phyloP scores from a whole-genome alignment of 2,888 invertebrate genomes.

The Drosophila mulleri region DNA sequence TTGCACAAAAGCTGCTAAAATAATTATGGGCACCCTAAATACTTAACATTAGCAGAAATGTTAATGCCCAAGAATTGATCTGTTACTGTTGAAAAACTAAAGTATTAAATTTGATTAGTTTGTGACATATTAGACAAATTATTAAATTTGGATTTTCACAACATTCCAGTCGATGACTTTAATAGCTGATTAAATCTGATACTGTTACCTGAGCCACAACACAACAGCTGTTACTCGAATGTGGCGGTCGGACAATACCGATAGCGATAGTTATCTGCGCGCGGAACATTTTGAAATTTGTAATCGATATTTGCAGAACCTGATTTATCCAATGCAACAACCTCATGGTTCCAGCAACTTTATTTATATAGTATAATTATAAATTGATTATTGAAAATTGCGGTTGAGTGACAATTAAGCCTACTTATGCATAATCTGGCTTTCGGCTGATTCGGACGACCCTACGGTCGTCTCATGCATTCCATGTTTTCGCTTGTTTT shows the following conservation, averaged over 20 bases:
- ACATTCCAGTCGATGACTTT: not conserved
- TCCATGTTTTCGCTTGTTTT: slow-evolving; percentile 38
- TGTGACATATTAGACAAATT: not conserved
- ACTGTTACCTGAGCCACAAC: not conserved
- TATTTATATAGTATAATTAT: slow-evolving; percentile 10
- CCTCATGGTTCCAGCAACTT: slow-evolving; percentile 1
- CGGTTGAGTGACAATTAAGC: slow-evolving; percentile 11
- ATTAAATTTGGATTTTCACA: not conserved
- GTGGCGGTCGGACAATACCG: slow-evolving; percentile 34
- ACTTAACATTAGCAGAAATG: slow-evolving; percentile 1
- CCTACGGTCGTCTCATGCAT: slow-evolving; percentile 26
- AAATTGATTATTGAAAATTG: slow-evolving; percentile 2
- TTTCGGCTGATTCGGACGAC: slow-evolving; percentile 25
- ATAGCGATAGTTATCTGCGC: not conserved
- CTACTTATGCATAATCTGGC: slow-evolving; percentile 29
- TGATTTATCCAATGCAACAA: slow-evolving; percentile 17
- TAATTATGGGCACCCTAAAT: slow-evolving; percentile 3
- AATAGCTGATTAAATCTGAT: not conserved
- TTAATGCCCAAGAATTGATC: not conserved
- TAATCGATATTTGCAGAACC: slow-evolving; percentile 14
- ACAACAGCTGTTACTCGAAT: not conserved
- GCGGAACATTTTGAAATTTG: not conserved
- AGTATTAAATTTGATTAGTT: too few species aligned
- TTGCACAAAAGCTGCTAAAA: slow-evolving; percentile 6
- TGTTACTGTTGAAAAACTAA: not conserved